Evolutionary conservation across 2,888 invertebrate genomes (phyloP).

Genomic region (Chelonus formosanus): DNA sequence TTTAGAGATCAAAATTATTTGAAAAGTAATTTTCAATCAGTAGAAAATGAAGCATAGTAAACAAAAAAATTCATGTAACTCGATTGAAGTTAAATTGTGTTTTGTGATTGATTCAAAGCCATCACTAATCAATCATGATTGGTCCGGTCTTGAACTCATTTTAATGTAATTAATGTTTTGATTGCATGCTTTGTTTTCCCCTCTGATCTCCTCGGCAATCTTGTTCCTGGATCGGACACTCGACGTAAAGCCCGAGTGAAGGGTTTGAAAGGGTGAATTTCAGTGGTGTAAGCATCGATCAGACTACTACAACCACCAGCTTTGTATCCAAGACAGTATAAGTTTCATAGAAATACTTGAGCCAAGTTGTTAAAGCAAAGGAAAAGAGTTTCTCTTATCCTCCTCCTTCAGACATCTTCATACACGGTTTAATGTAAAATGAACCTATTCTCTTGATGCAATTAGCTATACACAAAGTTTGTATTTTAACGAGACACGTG

Average conservation of each 20-base stretch:
- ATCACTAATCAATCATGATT: constrained; percentile 50
- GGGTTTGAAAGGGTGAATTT: constrained; percentile 38
- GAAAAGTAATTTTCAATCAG: too few relatives aligned
- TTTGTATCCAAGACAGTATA: constrained; percentile 2
- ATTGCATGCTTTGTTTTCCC: constrained; percentile 62
- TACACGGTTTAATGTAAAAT: too few relatives aligned
- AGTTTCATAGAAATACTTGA: constrained; percentile 11
- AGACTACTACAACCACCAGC: constrained; percentile 46
- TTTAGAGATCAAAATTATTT: too few relatives aligned
- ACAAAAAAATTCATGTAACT: background rate
- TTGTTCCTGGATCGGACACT: constrained; percentile 17
- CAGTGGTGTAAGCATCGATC: constrained; percentile 52
- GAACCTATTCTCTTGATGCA: background rate
- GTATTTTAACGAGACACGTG: constrained; percentile 38
- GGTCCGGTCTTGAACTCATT: constrained; percentile 63
- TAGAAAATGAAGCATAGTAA: background rate
- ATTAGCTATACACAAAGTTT: constrained; percentile 9
- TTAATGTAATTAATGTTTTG: constrained; percentile 65
- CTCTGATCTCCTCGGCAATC: constrained; percentile 42
- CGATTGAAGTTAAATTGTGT: background rate
- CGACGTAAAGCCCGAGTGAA: background rate
- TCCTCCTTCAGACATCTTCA: constrained; percentile 13
- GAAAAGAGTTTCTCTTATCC: constrained; percentile 5
- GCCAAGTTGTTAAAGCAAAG: constrained; percentile 13
- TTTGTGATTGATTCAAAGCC: constrained; percentile 41